Evolutionary conservation across 1,140 invertebrate genomes (phyloP), one percentile per base, ranked within the genome.

Genomic region (Alviniconcha marisindica): DNA sequence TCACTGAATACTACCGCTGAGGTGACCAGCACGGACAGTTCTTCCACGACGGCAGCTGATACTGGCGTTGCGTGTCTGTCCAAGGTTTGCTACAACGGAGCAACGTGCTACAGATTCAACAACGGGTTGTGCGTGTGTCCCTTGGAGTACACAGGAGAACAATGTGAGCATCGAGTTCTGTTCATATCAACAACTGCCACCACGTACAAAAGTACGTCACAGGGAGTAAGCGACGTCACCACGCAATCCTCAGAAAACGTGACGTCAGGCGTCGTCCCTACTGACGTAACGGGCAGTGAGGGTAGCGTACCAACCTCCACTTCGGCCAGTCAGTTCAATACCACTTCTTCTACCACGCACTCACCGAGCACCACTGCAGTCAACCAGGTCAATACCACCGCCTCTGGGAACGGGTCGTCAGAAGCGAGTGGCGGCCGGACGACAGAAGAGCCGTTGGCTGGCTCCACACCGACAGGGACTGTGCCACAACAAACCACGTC

Each of bases 1-100:
- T 33, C 28, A 12, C 28, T 33, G 12, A 66, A 4, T n/a, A 60
- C 21, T 33, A 66, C 63, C 31, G 24, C 7, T 66, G 28, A 66
- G 63, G 5, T 33, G 28, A 66, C 28, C 0, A 31, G 28, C 63
- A 66, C 33, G 14, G 69, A 40, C 5, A 36, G 33, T 21, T 14
- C 18, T 5, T 21, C 24, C 10, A 24, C 15, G 2, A 36, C 69
- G 40, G 10, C 63, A 69, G 63, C 24, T 33, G 0, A 31, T 10
- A 7, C 63, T 1, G 7, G 10, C 28, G 77, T 79, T n/a, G 36
- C 24, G 21, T 79, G 77, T 28, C 54, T 51, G 24, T 36, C 10
- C 21, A 63, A 21, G 14, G 15, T 63, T 2, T 79, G 77, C n/a
- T 79, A 56, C 51, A 79, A 79, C 63, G 77, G 54, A 2, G 77